A percentile compares a stretch with the other conserved stretches of the same genome.
Evolutionary conservation across 1,140 invertebrate species (phyloP).

Genomic region (Daktulosphaira vitifoliae): DNA sequence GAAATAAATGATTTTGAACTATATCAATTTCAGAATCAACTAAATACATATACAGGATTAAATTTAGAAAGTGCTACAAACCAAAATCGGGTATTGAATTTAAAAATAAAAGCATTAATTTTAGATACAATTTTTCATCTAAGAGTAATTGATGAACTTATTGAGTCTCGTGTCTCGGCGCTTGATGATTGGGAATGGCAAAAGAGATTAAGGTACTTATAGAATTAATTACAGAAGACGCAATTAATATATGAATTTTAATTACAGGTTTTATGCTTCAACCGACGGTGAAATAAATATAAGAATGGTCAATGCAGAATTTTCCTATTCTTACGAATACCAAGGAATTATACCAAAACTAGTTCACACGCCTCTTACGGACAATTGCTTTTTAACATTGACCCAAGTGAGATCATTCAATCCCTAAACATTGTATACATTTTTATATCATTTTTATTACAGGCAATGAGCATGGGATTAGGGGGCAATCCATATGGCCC

Average conservation of each 20-base stretch:
- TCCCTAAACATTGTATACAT: neutral
- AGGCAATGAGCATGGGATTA: constrained; percentile 88
- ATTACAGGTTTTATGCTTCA: constrained; percentile 50
- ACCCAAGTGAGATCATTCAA: constrained; percentile 60
- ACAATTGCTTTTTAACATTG: constrained; percentile 90
- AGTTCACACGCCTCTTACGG: constrained; percentile 86
- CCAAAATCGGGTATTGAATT: constrained; percentile 45
- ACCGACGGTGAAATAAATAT: constrained; percentile 52
- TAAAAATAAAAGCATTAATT: constrained; percentile 72
- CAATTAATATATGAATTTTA: neutral
- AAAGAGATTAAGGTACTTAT: constrained; percentile 76
- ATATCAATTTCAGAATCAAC: constrained; percentile 45
- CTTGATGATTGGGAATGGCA: constrained; percentile 84
- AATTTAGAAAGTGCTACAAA: constrained; percentile 44
- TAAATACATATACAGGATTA: constrained; percentile 55
- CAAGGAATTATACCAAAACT: constrained; percentile 85
- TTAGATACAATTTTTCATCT: constrained; percentile 90
- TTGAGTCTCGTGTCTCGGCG: constrained; percentile 56
- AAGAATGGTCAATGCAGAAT: constrained; percentile 79
- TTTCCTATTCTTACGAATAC: constrained; percentile 96
- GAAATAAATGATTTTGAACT: constrained; percentile 22
- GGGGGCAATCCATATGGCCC: constrained; percentile 99
- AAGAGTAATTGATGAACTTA: constrained; percentile 67
- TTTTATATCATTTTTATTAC: neutral
- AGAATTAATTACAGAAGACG: neutral